Conservation (phyloP, 2,113 vertebrate species). For the Danio rerio region GRCz12tu NC_133181.1:5393501-5394000, state of each 20-base stretch:
- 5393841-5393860: neutral
- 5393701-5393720: conserved; percentile 83
- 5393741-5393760: conserved; percentile 71
- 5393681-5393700: conserved; percentile 76
- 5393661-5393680: conserved; percentile 81
- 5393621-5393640: conserved; percentile 64
- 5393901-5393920: no score
- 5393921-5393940: no score
- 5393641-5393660: conserved; percentile 75
- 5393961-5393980: no score
- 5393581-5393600: conserved; percentile 4
- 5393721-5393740: conserved; percentile 80
- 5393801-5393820: no score
- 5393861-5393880: neutral
- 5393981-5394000: no score
- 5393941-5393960: no score
- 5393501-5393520: conserved; percentile 76
- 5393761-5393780: neutral
- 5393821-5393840: no score
- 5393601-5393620: neutral
- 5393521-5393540: conserved; percentile 70
- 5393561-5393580: conserved; percentile 49
- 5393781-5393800: no score
- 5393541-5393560: neutral
- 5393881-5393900: no score